phyloP scores from a whole-genome alignment of 2,888 invertebrate genomes.

The Mystacides longicornis region DNA sequence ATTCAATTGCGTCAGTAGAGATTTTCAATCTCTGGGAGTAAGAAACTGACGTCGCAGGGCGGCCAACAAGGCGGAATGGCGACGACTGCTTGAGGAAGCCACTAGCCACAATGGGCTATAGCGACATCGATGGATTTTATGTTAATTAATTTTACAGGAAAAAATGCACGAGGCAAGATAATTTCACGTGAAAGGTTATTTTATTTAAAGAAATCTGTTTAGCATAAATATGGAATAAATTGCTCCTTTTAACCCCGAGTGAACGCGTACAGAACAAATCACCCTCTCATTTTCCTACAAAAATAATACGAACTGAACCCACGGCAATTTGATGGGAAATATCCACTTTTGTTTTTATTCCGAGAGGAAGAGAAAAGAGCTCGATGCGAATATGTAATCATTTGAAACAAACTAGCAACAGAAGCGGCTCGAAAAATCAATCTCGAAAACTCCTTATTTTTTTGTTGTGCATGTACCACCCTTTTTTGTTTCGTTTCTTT shows the following conservation, averaged over 20 bases:
- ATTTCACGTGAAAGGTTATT: too few species aligned
- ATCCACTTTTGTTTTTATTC: slow-evolving; percentile 4
- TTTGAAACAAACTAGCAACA: not conserved
- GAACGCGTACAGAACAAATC: slow-evolving; percentile 8
- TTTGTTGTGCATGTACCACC: not conserved
- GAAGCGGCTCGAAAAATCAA: not conserved
- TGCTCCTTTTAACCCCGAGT: slow-evolving; percentile 3
- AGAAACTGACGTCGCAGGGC: too few species aligned
- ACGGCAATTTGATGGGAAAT: not conserved
- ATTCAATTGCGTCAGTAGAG: too few species aligned
- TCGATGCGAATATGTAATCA: slow-evolving; percentile 15
- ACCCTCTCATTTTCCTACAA: slow-evolving; percentile 10
- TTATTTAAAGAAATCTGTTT: not conserved
- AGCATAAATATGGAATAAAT: slow-evolving; percentile 11
- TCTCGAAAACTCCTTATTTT: not conserved
- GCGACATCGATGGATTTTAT: too few species aligned
- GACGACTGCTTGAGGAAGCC: too few species aligned
- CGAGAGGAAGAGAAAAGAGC: not conserved
- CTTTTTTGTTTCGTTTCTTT: not conserved
- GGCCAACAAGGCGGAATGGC: too few species aligned
- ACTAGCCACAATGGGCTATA: too few species aligned
- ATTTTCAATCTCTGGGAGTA: too few species aligned
- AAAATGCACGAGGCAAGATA: too few species aligned
- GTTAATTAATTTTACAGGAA: too few species aligned
- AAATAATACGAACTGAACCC: not conserved